These are phyloP conservation scores for Lophura swinhoii DNA, from an alignment of 2,797 vertebrate species.

Conservation along the genomic window DNA sequence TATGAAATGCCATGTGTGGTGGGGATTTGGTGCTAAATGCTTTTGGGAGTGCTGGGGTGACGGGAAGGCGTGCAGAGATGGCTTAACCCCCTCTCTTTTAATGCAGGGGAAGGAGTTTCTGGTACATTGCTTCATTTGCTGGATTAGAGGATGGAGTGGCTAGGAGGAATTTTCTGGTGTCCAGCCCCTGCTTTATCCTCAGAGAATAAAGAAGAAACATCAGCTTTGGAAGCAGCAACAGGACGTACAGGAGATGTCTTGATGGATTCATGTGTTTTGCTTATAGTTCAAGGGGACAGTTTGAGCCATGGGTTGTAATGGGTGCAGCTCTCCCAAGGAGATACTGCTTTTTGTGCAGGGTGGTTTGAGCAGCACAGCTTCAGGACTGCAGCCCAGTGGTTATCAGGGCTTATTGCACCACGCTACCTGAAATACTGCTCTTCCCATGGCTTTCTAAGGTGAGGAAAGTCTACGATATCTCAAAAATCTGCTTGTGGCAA, in stretches of 20 bases:
- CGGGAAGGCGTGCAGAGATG: not conserved
- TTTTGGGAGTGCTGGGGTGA: not conserved
- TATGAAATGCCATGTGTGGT: not conserved
- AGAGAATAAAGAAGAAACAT: not conserved
- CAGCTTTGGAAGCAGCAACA: not conserved
- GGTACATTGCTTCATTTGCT: not conserved
- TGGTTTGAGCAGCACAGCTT: not conserved
- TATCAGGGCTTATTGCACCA: not conserved
- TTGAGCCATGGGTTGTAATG: not conserved
- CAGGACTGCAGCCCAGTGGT: not conserved
- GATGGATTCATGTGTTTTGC: not conserved
- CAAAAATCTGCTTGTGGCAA: not conserved
- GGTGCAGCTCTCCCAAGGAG: not conserved
- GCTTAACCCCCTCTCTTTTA: conserved; percentile 24
- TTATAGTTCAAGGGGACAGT: not conserved
- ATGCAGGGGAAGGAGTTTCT: not conserved
- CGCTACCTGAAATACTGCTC: not conserved
- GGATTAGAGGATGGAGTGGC: not conserved
- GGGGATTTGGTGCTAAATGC: conserved; percentile 35
- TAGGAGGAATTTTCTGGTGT: not conserved
- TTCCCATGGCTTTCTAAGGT: not conserved
- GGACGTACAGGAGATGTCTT: not conserved
- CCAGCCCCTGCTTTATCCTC: not conserved
- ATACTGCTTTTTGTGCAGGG: not conserved
- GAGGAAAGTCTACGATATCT: not conserved